A percentile compares a stretch with the other conserved stretches of the same genome.
Conservation (phyloP, 2,113 vertebrate genomes). For the Platycercus adscitus region DNA sequence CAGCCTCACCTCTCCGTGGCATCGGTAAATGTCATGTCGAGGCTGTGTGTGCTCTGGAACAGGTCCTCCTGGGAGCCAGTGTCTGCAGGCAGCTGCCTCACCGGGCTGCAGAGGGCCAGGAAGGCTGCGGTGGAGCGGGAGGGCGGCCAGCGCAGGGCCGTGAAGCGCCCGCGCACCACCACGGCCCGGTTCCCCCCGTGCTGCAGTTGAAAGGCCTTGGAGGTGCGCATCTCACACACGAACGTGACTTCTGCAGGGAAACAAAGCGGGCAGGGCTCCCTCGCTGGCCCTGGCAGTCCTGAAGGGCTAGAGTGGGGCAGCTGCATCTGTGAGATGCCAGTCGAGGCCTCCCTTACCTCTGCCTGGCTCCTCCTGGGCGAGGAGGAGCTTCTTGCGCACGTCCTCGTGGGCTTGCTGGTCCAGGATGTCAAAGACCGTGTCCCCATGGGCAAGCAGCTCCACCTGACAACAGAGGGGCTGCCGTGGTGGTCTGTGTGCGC, state of each 20-base stretch:
- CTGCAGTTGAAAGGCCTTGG: constrained; percentile 76
- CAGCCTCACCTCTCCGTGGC: constrained; percentile 70
- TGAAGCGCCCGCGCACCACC: constrained; percentile 74
- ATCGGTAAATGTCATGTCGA: constrained; percentile 79
- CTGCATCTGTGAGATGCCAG: too few species aligned
- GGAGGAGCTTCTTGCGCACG: constrained; percentile 5
- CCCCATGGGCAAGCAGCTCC: constrained; percentile 62
- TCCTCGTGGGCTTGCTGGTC: neutral
- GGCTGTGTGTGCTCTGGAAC: constrained; percentile 76
- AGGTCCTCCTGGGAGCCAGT: neutral
- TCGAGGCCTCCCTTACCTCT: constrained; percentile 1
- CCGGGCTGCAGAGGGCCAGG: constrained; percentile 80
- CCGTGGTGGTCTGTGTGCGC: neutral
- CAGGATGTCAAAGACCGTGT: constrained; percentile 57
- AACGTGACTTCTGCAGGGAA: constrained; percentile 77
- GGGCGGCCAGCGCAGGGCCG: neutral
- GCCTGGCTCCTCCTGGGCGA: constrained; percentile 8
- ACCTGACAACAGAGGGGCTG: constrained; percentile 22
- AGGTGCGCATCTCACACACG: constrained; percentile 77
- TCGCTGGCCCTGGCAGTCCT: rapidly evolving
- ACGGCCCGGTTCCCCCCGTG: constrained; percentile 67
- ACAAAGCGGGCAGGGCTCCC: rapidly evolving
- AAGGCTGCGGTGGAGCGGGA: constrained; percentile 61
- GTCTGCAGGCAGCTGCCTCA: neutral
- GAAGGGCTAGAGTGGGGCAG: neutral